Conservation (phyloP, 2,113 vertebrate species). For the Phylloscopus whistleri region DNA sequence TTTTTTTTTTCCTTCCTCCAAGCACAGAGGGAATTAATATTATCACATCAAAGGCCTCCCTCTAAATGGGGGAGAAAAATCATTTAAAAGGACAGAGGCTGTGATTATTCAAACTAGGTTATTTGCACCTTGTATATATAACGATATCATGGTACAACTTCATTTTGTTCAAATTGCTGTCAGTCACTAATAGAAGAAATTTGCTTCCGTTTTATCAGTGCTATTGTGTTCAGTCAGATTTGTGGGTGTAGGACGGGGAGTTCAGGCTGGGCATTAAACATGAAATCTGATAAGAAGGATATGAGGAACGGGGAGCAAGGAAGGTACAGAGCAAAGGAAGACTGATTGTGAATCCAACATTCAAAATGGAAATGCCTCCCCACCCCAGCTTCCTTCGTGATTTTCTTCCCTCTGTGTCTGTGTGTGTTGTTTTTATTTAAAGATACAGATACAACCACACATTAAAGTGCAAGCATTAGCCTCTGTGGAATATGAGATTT, state of each 20-base stretch:
- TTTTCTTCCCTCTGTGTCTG: neutral
- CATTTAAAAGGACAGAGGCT: slow-evolving; percentile 95
- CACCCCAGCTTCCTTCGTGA: neutral
- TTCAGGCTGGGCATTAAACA: slow-evolving; percentile 78
- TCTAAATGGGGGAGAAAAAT: slow-evolving; percentile 90
- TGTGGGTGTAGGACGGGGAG: slow-evolving; percentile 27
- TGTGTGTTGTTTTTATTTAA: slow-evolving; percentile 30
- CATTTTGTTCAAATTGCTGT: slow-evolving; percentile 94
- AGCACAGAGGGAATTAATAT: slow-evolving; percentile 90
- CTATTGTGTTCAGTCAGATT: slow-evolving; percentile 81
- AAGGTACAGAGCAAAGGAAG: slow-evolving; percentile 73
- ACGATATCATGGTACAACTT: slow-evolving; percentile 89
- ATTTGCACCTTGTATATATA: slow-evolving; percentile 88
- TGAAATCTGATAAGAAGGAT: slow-evolving; percentile 89
- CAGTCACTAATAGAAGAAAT: slow-evolving; percentile 93
- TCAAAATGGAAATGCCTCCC: slow-evolving; percentile 73
- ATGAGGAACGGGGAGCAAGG: slow-evolving; percentile 76
- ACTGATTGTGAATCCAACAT: slow-evolving; percentile 70
- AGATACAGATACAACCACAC: neutral
- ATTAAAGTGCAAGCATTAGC: neutral
- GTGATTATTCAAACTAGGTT: slow-evolving; percentile 96
- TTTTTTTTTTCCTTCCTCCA: slow-evolving; percentile 71
- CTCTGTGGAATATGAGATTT: slow-evolving; percentile 55
- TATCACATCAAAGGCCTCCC: slow-evolving; percentile 94
- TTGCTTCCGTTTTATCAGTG: slow-evolving; percentile 88